These are phyloP conservation scores for Muntiacus muntjak DNA, from an alignment of 2,113 vertebrate species.

Conservation along the genomic window DNA sequence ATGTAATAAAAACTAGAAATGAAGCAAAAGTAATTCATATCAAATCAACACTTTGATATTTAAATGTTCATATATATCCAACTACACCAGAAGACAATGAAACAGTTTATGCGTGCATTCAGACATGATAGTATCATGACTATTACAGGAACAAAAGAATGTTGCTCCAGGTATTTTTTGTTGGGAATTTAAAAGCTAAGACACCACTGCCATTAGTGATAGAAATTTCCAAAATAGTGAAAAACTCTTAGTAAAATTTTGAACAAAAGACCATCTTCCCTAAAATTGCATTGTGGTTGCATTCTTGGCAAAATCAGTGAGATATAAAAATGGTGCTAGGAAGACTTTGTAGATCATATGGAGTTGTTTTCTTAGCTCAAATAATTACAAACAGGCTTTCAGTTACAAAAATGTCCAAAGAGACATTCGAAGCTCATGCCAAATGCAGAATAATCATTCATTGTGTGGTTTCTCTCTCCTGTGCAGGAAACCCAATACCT, in stretches of 20 bases:
- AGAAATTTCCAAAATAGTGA: neutral
- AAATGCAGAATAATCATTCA: neutral
- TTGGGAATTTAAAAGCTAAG: neutral
- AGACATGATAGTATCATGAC: no score
- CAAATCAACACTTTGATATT: neutral
- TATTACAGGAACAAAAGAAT: neutral
- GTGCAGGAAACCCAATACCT: neutral
- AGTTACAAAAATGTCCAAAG: neutral
- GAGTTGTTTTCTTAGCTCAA: neutral
- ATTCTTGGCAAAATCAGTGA: neutral
- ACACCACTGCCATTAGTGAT: neutral
- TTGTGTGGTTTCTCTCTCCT: neutral
- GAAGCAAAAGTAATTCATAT: neutral
- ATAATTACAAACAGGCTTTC: neutral
- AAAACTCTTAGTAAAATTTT: neutral
- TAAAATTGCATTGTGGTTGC: neutral
- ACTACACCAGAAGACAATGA: neutral
- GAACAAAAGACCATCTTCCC: neutral
- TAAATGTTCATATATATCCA: neutral
- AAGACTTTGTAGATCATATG: neutral
- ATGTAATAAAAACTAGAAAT: neutral
- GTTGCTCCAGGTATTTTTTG: neutral
- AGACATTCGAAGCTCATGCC: neutral
- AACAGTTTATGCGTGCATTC: fast-evolving
- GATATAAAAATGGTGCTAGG: neutral